Percentiles rank a stretch among this genome's conserved stretches.
Evolutionary conservation across 1,140 invertebrate genomes (phyloP).

Genomic region (Drosophila sturtevanti): DNA sequence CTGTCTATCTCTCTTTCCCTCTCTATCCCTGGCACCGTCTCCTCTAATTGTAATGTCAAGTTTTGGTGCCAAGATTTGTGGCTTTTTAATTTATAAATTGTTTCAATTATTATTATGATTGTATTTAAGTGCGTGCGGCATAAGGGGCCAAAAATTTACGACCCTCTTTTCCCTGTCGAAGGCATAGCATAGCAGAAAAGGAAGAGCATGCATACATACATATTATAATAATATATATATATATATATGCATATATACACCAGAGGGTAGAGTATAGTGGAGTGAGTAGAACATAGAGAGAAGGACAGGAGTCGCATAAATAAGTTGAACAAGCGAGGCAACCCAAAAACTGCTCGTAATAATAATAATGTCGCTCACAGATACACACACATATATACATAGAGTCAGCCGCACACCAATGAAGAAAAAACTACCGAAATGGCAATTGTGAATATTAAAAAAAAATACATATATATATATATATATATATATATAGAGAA

Average conservation of each 20-base stretch:
- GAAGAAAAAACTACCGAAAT: slow-evolving; percentile 72
- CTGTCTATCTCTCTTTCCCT: background rate
- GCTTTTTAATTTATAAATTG: slow-evolving; percentile 82
- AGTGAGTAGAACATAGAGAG: slow-evolving; percentile 7
- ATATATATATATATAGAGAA: slow-evolving; percentile 8
- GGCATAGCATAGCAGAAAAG: background rate
- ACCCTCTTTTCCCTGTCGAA: slow-evolving; percentile 41
- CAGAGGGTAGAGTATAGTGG: slow-evolving; percentile 21
- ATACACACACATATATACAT: slow-evolving; percentile 30
- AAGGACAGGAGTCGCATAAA: slow-evolving; percentile 56
- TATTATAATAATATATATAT: background rate
- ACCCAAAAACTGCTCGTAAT: slow-evolving; percentile 77
- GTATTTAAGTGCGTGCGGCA: slow-evolving; percentile 79
- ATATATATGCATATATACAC: background rate
- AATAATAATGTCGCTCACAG: slow-evolving; percentile 77
- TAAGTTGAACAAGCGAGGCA: slow-evolving; percentile 75
- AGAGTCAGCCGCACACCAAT: slow-evolving; percentile 11
- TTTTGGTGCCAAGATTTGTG: slow-evolving; percentile 80
- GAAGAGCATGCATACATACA: no score
- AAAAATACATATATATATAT: slow-evolving; percentile 24
- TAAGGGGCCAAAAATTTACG: slow-evolving; percentile 76
- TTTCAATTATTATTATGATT: slow-evolving; percentile 82
- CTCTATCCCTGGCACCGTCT: background rate
- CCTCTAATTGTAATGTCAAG: slow-evolving; percentile 77
- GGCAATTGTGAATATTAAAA: slow-evolving; percentile 81